These are phyloP conservation scores for Epinotia ramella DNA, from an alignment of 2,888 invertebrate species.

Conservation along the genomic window DNA sequence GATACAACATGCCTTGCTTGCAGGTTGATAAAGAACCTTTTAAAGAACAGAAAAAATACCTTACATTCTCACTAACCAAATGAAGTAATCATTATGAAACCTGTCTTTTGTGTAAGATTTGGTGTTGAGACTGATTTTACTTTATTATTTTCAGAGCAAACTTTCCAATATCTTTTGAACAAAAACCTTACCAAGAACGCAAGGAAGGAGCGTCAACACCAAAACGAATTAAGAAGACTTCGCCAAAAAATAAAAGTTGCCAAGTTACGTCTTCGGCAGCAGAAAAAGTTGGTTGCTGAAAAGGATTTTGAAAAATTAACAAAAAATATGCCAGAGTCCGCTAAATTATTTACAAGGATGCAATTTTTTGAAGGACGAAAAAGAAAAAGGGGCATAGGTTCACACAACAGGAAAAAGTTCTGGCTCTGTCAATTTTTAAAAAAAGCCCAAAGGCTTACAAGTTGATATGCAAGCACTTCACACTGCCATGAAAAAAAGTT, in stretches of 20 bases:
- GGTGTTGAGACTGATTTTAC: slow-evolving; percentile 6
- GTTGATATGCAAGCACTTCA: slow-evolving; percentile 29
- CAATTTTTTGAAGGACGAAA: slow-evolving; percentile 34
- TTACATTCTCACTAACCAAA: too few relatives aligned
- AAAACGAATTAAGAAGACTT: slow-evolving; percentile 10
- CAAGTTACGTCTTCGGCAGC: slow-evolving; percentile 10
- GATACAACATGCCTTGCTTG: too few relatives aligned
- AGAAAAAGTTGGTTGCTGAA: neutral
- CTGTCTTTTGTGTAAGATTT: neutral
- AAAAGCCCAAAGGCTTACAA: slow-evolving; percentile 37
- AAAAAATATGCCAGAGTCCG: slow-evolving; percentile 18
- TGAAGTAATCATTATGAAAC: neutral
- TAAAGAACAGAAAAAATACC: too few relatives aligned
- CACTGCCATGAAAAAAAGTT: slow-evolving; percentile 34
- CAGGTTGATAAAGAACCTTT: too few relatives aligned
- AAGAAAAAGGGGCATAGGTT: slow-evolving; percentile 37
- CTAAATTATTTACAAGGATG: slow-evolving; percentile 25
- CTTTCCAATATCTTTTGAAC: slow-evolving; percentile 5
- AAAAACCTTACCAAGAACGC: neutral
- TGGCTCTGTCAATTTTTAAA: slow-evolving; percentile 40
- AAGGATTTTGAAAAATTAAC: slow-evolving; percentile 24
- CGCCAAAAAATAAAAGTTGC: slow-evolving; percentile 2
- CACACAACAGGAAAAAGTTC: slow-evolving; percentile 37
- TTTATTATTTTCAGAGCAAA: slow-evolving; percentile 15
- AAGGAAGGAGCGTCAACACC: slow-evolving; percentile 2